Conservation (phyloP, 2,888 invertebrate species). For the Xanthia togata region DNA sequence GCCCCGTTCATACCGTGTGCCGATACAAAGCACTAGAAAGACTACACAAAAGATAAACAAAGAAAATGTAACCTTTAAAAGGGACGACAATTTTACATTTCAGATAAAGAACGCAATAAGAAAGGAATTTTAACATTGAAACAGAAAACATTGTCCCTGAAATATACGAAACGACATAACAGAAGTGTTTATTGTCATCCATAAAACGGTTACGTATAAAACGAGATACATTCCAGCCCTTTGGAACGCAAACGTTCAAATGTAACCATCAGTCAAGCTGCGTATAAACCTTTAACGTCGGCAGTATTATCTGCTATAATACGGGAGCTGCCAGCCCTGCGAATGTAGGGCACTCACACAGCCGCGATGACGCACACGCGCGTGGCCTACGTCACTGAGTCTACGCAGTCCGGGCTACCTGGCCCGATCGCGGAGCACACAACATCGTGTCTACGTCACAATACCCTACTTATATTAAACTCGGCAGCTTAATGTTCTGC, state of each 20-base stretch:
- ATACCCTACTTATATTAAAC: constrained; percentile 74
- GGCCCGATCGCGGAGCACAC: constrained; percentile 73
- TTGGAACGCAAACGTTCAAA: constrained; percentile 68
- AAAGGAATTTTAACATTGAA: constrained; percentile 50
- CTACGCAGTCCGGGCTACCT: constrained; percentile 74
- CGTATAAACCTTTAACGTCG: constrained; percentile 70
- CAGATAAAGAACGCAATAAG: constrained; percentile 36
- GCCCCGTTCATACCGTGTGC: constrained; percentile 54
- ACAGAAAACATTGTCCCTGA: constrained; percentile 43
- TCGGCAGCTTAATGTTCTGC: constrained; percentile 71
- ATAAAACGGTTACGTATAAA: constrained; percentile 62
- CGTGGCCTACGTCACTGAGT: constrained; percentile 58
- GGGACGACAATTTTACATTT: constrained; percentile 1
- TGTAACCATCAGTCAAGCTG: constrained; percentile 73
- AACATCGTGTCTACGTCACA: constrained; percentile 68
- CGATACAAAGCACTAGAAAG: constrained; percentile 35
- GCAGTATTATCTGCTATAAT: constrained; percentile 72
- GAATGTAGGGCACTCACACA: constrained; percentile 86
- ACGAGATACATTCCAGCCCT: constrained; percentile 60
- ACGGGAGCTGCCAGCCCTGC: constrained; percentile 72
- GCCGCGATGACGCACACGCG: constrained; percentile 66
- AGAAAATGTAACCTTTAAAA: constrained; percentile 21
- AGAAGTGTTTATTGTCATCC: constrained; percentile 59
- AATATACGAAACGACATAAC: constrained; percentile 47
- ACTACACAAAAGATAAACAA: constrained; percentile 31